Evolutionary conservation across 1,140 invertebrate species (phyloP).

Genomic region (Charaxes varanes): DNA sequence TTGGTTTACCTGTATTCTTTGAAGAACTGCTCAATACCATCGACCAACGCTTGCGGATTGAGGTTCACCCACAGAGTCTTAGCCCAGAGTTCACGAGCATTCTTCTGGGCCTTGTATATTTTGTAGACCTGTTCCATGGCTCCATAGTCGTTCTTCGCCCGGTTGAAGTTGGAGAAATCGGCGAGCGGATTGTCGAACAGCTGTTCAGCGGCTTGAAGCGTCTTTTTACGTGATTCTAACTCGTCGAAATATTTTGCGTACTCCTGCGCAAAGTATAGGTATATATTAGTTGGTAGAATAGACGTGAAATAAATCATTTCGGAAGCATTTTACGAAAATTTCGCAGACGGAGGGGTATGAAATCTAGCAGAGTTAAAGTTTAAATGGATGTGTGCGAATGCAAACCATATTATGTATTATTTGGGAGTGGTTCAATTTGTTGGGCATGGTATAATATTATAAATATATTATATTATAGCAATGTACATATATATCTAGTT

Average conservation of each 20-base stretch:
- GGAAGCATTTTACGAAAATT: too few relatives aligned
- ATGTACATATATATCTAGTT: too few relatives aligned
- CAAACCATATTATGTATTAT: too few relatives aligned
- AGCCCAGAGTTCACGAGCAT: constrained; percentile 85
- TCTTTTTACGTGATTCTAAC: constrained; percentile 79
- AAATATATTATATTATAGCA: too few relatives aligned
- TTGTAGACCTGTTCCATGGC: constrained; percentile 84
- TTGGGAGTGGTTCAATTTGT: too few relatives aligned
- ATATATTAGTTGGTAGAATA: too few relatives aligned
- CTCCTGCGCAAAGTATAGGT: too few relatives aligned
- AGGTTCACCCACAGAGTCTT: constrained; percentile 91
- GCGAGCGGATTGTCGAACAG: constrained; percentile 89
- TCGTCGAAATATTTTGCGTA: constrained; percentile 80
- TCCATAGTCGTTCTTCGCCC: constrained; percentile 82
- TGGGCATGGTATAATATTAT: too few relatives aligned
- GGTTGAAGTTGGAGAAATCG: constrained; percentile 85
- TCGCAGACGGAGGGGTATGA: too few relatives aligned
- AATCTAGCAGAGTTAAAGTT: too few relatives aligned
- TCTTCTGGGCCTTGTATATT: constrained; percentile 86
- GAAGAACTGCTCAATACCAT: constrained; percentile 90
- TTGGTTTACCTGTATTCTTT: constrained; percentile 80
- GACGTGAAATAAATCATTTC: too few relatives aligned
- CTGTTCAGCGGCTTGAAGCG: constrained; percentile 85
- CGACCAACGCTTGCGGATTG: constrained; percentile 86
- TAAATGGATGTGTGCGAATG: too few relatives aligned